These are phyloP conservation scores for Neosalanx taihuensis DNA, from an alignment of 2,797 vertebrate genomes.

Conservation along the genomic window DNA sequence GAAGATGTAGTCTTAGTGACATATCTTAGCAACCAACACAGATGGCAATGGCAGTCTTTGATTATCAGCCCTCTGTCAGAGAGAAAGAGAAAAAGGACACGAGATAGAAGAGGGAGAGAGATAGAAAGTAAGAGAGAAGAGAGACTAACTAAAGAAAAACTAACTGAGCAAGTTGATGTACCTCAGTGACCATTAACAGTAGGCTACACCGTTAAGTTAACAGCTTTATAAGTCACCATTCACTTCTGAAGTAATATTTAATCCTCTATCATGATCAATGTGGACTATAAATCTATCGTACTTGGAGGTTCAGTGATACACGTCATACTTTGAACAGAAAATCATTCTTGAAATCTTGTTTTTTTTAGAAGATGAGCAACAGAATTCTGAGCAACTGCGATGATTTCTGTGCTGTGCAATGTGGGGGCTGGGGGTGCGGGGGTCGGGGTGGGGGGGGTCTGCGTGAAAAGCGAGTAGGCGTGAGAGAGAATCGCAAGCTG, in stretches of 20 bases:
- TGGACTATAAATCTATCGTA: not conserved
- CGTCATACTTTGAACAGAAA: too few species aligned
- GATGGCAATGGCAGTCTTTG: not conserved
- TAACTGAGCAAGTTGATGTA: not conserved
- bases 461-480: too few species aligned
- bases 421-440: too few species aligned
- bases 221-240: constrained; percentile 5
- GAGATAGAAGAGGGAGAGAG: not conserved
- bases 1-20: too few species aligned
- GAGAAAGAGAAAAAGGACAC: not conserved
- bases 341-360: not conserved
- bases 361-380: too few species aligned
- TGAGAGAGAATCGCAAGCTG: not conserved
- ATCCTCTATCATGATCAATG: not conserved
- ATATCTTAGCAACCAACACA: not conserved
- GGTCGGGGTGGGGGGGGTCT: too few species aligned
- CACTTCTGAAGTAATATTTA: not conserved
- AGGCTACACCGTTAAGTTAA: not conserved
- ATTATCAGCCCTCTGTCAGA: not conserved
- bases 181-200: not conserved
- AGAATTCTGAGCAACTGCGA: too few species aligned
- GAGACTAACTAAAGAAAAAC: not conserved
- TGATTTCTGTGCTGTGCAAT: too few species aligned
- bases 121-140: not conserved
- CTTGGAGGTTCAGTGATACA: not conserved